These are phyloP conservation scores for Pedionomus torquatus DNA, from an alignment of 2,113 vertebrate genomes.

Conservation along the genomic window DNA sequence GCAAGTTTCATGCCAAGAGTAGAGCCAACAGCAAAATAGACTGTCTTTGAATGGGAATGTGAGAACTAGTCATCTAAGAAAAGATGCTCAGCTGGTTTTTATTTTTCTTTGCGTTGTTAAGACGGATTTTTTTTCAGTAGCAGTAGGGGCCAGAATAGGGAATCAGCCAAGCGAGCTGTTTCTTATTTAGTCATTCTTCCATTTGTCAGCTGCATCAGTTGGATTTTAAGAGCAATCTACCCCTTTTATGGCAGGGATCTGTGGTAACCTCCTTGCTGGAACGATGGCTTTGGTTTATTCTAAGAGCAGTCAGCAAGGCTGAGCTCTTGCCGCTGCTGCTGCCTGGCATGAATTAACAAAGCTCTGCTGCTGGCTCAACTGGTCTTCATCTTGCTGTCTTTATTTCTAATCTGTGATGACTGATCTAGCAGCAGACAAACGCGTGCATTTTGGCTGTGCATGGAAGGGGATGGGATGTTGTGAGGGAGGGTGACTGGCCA, in stretches of 20 bases:
- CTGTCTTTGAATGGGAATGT: not conserved
- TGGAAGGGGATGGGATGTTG: not conserved
- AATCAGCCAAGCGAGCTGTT: not conserved
- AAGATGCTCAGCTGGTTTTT: not conserved
- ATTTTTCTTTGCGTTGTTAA: not conserved
- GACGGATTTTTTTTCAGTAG: not conserved
- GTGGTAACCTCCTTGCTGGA: not conserved
- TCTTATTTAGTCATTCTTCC: not conserved
- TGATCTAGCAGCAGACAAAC: not conserved
- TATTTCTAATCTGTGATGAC: not conserved
- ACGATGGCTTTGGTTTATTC: not conserved
- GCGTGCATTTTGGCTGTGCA: accelerated
- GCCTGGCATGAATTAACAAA: not conserved
- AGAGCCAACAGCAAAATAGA: not conserved
- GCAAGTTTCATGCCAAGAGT: not conserved
- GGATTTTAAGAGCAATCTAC: not conserved
- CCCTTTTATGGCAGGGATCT: not conserved
- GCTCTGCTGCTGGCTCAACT: not conserved
- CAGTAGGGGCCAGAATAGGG: not conserved
- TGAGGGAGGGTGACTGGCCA: not conserved
- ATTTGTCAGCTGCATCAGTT: not conserved
- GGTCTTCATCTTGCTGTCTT: not conserved
- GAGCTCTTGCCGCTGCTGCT: not conserved
- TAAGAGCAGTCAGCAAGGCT: not conserved
- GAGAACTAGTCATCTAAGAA: not conserved